A percentile compares a stretch with the other conserved stretches of the same genome.
phyloP scores from a whole-genome alignment of 2,888 invertebrate genomes.

The Pollenia labialis region DNA sequence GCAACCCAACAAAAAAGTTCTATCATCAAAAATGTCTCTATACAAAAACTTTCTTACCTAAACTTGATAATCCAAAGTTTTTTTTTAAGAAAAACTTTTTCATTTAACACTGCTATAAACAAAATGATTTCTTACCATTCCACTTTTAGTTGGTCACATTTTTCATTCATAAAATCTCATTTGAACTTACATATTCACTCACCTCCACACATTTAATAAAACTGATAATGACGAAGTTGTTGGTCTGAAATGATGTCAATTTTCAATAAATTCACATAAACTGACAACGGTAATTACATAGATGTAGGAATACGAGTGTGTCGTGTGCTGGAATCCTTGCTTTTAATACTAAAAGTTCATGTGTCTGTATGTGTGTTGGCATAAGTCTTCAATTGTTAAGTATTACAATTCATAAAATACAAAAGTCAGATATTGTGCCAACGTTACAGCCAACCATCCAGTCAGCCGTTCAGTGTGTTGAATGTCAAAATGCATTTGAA shows the following conservation, averaged over 20 bases:
- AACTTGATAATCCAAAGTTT: neutral
- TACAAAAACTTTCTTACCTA: too few species aligned
- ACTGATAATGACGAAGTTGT: constrained; percentile 54
- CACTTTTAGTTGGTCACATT: constrained; percentile 26
- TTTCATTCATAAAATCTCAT: neutral
- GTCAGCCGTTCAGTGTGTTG: constrained; percentile 9
- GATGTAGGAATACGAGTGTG: constrained; percentile 11
- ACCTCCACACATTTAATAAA: constrained; percentile 14
- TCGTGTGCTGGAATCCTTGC: constrained; percentile 4
- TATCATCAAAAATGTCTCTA: neutral
- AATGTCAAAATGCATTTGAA: constrained; percentile 46
- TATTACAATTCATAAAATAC: constrained; percentile 51
- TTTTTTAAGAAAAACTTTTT: neutral
- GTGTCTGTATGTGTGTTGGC: neutral
- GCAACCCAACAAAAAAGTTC: too few species aligned
- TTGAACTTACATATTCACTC: neutral
- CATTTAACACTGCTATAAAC: too few species aligned
- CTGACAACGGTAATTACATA: constrained; percentile 71
- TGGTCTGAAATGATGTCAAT: constrained; percentile 66
- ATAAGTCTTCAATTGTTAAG: constrained; percentile 21
- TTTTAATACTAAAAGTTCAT: constrained; percentile 1
- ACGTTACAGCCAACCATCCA: neutral
- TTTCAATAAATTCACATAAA: constrained; percentile 71
- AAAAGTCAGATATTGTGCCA: constrained; percentile 37
- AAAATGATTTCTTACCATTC: too few species aligned